phyloP scores from a whole-genome alignment of 2,113 vertebrate species.

The Bubo blakistoni region DNA sequence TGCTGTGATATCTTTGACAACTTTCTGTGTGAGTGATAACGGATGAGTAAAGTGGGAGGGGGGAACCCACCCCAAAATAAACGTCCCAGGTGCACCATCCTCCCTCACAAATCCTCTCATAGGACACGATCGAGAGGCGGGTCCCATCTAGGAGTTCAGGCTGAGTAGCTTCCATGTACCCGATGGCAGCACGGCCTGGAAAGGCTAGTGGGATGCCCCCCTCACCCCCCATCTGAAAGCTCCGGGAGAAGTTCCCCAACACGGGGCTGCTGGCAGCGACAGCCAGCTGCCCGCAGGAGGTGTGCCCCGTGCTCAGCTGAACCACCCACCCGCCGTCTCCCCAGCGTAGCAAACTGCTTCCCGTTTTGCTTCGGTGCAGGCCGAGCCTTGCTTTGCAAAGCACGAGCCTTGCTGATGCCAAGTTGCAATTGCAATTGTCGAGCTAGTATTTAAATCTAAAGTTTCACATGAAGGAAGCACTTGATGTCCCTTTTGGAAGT shows the following conservation, averaged over 20 bases:
- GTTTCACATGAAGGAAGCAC: background rate
- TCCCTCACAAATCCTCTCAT: background rate
- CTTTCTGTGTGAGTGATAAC: background rate
- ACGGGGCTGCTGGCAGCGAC: background rate
- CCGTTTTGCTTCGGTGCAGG: rapidly evolving
- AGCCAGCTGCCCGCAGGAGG: background rate
- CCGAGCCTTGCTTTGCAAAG: background rate
- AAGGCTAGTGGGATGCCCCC: background rate
- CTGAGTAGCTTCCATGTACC: background rate
- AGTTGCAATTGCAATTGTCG: background rate
- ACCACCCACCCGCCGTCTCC: too few relatives aligned
- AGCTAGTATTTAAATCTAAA: background rate
- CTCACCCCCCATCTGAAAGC: too few relatives aligned
- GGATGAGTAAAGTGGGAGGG: background rate
- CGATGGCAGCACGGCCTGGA: rapidly evolving
- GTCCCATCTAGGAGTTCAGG: background rate
- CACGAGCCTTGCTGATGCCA: rapidly evolving
- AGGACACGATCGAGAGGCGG: rapidly evolving
- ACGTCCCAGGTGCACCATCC: too few relatives aligned
- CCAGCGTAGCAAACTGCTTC: background rate
- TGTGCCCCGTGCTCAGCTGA: too few relatives aligned
- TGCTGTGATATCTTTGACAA: background rate
- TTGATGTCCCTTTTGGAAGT: background rate
- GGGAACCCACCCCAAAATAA: background rate
- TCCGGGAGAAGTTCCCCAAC: too few relatives aligned